Conservation (phyloP, 23 tunicate genomes). For the Halocynthia aurantium region DNA sequence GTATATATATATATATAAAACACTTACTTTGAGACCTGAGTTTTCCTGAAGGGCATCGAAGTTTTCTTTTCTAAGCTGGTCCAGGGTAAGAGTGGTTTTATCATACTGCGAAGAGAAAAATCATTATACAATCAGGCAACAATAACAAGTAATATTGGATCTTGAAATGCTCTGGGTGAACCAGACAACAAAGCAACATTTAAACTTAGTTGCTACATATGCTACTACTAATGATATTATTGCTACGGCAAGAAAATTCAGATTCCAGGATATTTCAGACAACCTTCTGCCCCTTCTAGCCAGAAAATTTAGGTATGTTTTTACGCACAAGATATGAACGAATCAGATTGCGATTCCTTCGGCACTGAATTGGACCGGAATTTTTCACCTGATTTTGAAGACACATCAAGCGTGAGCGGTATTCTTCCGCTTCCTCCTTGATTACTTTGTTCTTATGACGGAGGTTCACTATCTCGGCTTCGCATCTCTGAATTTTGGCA, state of each 20-base stretch:
- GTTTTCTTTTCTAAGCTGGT: constrained; percentile 9
- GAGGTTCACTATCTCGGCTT: not conserved
- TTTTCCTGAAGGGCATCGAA: not conserved
- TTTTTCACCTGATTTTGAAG: not conserved
- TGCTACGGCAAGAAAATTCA: too few species aligned
- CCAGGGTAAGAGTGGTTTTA: not conserved
- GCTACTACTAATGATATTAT: not conserved
- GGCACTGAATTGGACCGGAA: too few species aligned
- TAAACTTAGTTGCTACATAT: not conserved
- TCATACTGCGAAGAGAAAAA: not conserved
- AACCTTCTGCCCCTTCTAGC: too few species aligned
- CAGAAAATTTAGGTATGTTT: too few species aligned
- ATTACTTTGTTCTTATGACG: not conserved
- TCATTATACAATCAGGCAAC: not conserved
- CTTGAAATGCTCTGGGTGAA: not conserved
- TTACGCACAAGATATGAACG: too few species aligned
- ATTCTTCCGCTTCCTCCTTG: constrained; percentile 1
- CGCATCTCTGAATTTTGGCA: not conserved
- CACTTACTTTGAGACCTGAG: not conserved
- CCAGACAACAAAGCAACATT: too few species aligned
- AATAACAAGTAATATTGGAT: not conserved
- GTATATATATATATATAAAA: not conserved
- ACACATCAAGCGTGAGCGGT: not conserved
- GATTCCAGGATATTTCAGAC: too few species aligned
- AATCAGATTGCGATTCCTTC: too few species aligned